Evolutionary conservation across 2,113 vertebrate genomes (phyloP), one percentile per base, ranked within the genome.

Genomic region (Cololabis saira): DNA sequence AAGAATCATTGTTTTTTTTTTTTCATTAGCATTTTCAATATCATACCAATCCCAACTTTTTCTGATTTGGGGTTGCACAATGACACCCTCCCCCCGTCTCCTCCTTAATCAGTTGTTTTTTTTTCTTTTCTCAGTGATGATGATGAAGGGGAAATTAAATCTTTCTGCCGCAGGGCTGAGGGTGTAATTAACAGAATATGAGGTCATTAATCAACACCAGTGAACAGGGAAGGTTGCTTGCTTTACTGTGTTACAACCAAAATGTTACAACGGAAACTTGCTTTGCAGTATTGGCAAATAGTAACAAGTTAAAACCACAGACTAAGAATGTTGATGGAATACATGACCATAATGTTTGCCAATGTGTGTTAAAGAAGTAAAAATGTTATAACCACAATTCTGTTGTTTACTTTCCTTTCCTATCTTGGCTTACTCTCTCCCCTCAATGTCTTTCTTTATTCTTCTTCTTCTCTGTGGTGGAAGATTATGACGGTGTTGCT

Each of bases 151-250:
- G 94, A 94, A 96, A 94, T 95, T 92, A 95, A 94, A 94, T 94
- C 91, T 88, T 95, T 95, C 94, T 94, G 95, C 95, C 96, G 95
- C 91, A 89, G 94, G 90, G 87, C 87, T 82, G 85, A 82, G 82
- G 86, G 87, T 91, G 88, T 90, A 98, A 98, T 98, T 97, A 98
- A 95, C 94, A 93, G 88, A 92, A 94, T 92, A 95, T 97, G 95
- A 95, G 95, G 94, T 95, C 95, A 96, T 98, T 98, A 97, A 97
- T 98, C 95, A 96, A 87, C 92, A 81, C 91, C 89, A 85, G 93
- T 85, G 89, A 94, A 89, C 90, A 89, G 84, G 74, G 79, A 91
- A 89, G 87, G 89, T 91, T 91, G 88, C 75, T 79, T 71, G 71
- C 83, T 87, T 84, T 81, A 76, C 78, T 80, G 82, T 88, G 82